Base-by-base conservation (phyloP, 1,140 invertebrate genomes). In the Andricus grossulariae region DNA sequence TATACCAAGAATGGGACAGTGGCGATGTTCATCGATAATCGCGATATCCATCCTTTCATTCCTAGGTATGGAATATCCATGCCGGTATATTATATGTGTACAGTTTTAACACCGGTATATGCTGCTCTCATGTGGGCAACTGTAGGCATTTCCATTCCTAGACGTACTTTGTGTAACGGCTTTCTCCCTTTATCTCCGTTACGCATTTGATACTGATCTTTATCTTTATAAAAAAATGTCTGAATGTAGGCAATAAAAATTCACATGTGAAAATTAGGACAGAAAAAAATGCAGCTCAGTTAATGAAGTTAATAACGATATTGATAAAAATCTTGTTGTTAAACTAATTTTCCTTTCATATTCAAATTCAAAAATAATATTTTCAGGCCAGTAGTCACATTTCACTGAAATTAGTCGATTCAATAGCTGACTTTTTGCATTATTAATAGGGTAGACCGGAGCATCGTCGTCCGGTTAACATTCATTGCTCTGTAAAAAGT, bases 1-100 rank as follows among this genome's bases (percentile, higher is more conserved):
- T 87, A 82, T 83, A 84, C 83, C 77, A 79, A 82, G 83, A 87
- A 86, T 83, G 83, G 81, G 80, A 81, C 84, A 82, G 76, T 81
- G 81, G 50, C 81, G 85, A 85, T 87, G 85, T 79, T 86, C 87
- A 90, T 90, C 88, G 85, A 88, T 85, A 85, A 90, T 89, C 88
- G 81, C 84, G 86, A 88, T 86, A 87, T 82, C 84, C 79, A 80
- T 84, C 72, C 85, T 82, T 86, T 81, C 83, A 45, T 85, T 80
- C 57, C 57, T 32, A 21, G 25, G 21, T 32, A 81, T 74, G 74
- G 74, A 84, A 85, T 83, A 80, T 77, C 80, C 81, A 84, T 81
- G 80, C 72, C 72, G 52, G 50, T 74, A 78, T 72, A 82, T 80
- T 83, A 83, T 83, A 82, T 70, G 74, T 73, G 73, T 77, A 73